These are phyloP conservation scores for Pluvialis apricaria DNA, from an alignment of 2,113 vertebrate genomes.

Conservation along the genomic window DNA sequence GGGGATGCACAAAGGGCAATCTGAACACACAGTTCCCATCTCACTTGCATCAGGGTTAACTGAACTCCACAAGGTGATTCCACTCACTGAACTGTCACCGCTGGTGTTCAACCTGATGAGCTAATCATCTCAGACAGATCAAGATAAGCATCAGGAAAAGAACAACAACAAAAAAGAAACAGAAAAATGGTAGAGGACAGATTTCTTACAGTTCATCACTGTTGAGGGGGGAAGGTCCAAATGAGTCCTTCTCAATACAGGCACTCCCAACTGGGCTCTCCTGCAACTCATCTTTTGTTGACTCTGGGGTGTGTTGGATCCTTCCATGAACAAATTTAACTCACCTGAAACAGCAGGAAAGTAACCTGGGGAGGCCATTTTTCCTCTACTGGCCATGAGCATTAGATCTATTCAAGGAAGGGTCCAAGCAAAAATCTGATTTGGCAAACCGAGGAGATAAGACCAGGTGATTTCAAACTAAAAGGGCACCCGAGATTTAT, in stretches of 20 bases:
- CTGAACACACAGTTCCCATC: background rate
- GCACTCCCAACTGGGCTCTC: background rate
- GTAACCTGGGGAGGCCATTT: background rate
- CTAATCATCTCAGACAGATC: background rate
- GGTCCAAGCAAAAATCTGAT: background rate
- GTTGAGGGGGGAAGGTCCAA: background rate
- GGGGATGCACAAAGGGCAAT: background rate
- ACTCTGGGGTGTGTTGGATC: background rate
- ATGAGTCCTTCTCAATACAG: background rate
- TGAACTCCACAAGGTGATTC: background rate
- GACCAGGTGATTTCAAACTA: background rate
- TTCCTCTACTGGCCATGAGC: background rate
- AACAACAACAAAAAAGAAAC: background rate
- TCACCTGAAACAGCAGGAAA: background rate
- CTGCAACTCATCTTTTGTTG: background rate
- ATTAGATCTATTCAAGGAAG: background rate
- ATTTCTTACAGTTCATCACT: background rate
- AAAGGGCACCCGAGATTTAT: background rate
- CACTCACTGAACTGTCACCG: background rate
- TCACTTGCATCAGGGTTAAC: background rate
- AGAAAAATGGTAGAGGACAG: background rate
- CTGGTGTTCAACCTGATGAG: background rate
- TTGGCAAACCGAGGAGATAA: background rate
- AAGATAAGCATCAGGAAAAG: background rate
- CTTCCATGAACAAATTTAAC: constrained; percentile 16